Conservation (phyloP, 2,797 vertebrate genomes). For the Lerista edwardsae region DNA sequence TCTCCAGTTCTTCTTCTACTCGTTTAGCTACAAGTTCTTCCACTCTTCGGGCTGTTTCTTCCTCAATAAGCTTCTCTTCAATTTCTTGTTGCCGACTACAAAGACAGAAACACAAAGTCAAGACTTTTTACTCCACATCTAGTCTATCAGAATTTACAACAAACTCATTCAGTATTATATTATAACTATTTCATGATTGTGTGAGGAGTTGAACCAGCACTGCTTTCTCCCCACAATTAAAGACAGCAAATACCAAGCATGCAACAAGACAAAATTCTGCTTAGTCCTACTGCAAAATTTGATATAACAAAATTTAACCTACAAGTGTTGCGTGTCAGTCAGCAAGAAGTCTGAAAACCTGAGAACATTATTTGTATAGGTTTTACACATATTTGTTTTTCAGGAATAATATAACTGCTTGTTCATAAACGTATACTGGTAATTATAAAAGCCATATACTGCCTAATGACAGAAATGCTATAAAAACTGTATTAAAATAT, state of each 20-base stretch:
- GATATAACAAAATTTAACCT: neutral
- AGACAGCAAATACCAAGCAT: neutral
- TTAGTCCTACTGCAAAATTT: neutral
- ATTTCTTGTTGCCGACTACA: conserved; percentile 96
- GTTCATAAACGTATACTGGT: neutral
- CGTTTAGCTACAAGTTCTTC: conserved; percentile 97
- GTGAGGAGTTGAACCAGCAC: neutral
- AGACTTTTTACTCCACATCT: neutral
- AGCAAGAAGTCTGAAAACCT: neutral
- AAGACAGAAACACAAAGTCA: conserved; percentile 29
- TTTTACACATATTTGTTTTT: neutral
- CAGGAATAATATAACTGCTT: neutral
- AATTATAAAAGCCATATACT: neutral
- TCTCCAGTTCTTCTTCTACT: conserved; percentile 98
- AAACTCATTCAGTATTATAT: neutral
- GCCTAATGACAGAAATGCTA: neutral
- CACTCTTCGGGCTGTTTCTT: conserved; percentile 97
- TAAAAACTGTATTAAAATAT: neutral
- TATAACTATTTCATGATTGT: neutral
- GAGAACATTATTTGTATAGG: neutral
- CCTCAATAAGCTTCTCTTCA: conserved; percentile 98
- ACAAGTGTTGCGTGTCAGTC: neutral
- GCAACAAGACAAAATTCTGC: neutral
- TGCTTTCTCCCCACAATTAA: neutral
- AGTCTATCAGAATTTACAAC: neutral